These are phyloP conservation scores for Phaethon lepturus DNA, from an alignment of 2,113 vertebrate species.

Conservation along the genomic window DNA sequence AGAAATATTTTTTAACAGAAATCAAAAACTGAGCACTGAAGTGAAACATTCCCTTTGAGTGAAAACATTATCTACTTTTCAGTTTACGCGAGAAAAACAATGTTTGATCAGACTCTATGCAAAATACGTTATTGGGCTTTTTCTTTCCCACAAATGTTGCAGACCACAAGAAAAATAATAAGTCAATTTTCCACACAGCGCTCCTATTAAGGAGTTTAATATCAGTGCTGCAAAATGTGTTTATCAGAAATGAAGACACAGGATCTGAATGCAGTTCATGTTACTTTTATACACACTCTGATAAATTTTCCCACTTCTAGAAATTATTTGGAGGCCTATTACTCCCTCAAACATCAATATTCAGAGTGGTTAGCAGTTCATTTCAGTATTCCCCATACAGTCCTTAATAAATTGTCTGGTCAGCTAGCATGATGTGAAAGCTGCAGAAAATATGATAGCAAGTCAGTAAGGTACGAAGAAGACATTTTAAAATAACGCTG, in stretches of 20 bases:
- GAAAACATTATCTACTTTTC: background rate
- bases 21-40: background rate
- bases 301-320: background rate
- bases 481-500: background rate
- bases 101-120: background rate
- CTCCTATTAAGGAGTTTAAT: background rate
- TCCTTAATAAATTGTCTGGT: slow-evolving; percentile 33
- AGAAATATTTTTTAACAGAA: background rate
- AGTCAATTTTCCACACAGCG: background rate
- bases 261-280: background rate
- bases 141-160: background rate
- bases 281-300: background rate
- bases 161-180: background rate
- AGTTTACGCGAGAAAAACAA: background rate
- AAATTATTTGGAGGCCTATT: background rate
- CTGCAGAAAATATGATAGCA: slow-evolving; percentile 9
- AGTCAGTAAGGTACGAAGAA: background rate
- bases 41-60: background rate
- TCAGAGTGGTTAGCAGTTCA: background rate
- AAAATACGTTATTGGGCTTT: background rate
- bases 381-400: slow-evolving; percentile 11
- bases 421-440: slow-evolving; percentile 8
- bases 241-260: background rate
- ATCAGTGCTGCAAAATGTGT: background rate
- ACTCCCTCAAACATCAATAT: background rate